Evolutionary conservation across 1,140 invertebrate genomes (phyloP).

Genomic region (Halictus rubicundus): DNA sequence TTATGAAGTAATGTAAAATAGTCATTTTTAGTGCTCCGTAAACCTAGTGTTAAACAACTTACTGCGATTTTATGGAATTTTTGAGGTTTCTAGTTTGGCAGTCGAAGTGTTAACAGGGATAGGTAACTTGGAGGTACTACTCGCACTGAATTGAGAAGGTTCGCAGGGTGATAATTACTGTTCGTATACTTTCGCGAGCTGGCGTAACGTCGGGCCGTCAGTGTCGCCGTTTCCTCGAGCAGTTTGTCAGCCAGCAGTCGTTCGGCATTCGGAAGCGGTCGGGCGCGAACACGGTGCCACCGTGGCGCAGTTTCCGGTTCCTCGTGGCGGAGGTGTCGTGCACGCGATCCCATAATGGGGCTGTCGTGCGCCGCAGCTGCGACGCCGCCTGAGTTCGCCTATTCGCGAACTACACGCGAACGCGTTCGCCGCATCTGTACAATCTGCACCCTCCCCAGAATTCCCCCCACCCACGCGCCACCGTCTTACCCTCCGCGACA

Average conservation of each 20-base stretch:
- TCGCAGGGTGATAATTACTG: too few species aligned
- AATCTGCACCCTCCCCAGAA: not conserved
- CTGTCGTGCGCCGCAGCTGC: slow-evolving; percentile 42
- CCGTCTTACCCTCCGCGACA: not conserved
- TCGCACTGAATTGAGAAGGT: too few species aligned
- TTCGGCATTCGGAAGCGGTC: slow-evolving; percentile 13
- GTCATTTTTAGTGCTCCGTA: too few species aligned
- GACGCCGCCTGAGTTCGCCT: not conserved
- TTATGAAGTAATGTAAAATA: too few species aligned
- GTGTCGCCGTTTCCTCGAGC: not conserved
- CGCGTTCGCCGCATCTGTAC: slow-evolving; percentile 26
- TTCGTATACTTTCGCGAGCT: too few species aligned
- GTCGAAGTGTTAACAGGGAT: too few species aligned
- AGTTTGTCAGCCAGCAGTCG: slow-evolving; percentile 21
- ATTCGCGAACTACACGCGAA: slow-evolving; percentile 32
- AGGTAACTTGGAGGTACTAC: too few species aligned
- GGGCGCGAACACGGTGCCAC: slow-evolving; percentile 9
- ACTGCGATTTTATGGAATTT: too few species aligned
- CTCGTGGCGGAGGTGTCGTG: not conserved
- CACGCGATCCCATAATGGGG: slow-evolving; percentile 36
- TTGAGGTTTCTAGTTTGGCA: too few species aligned
- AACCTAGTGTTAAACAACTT: too few species aligned
- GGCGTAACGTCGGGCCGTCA: not conserved
- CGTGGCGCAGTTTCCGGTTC: slow-evolving; percentile 25
- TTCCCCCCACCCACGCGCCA: too few species aligned